Base-by-base conservation (phyloP, 30 jellyfish, hydroid and myxozoan genomes). In the Cassiopea andromeda region DNA sequence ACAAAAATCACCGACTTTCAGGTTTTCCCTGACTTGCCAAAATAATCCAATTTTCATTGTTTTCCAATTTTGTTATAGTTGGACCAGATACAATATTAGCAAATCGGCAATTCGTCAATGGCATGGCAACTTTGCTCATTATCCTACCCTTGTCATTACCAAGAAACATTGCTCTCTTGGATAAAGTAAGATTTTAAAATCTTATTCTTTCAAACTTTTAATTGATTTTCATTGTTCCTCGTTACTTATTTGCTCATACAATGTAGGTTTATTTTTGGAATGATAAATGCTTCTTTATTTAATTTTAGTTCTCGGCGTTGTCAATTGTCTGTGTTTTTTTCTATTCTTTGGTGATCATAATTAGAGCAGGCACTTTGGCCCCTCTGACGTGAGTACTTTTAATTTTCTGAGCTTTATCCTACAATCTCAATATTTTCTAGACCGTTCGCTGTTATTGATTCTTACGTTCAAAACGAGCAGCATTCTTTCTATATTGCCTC, bases 361-460 rank as follows among this genome's bases (percentile, higher is more conserved):
- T 90, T 57, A 74, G 97, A 83, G 97, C 97, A 7, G 97, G 97
- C 1, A 90, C 97, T 15, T 68, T 90, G 71, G 85, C 87, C 19
- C 87, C 93, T 18, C 18, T 71, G 58, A 90, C 84, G 97, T 90
- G 60, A 90, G 93, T 82, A 19, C 9, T n/a, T n/a, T n/a, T n/a
- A n/a, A n/a, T n/a, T n/a, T n/a, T n/a, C n/a, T n/a, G n/a, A n/a
- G n/a, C n/a, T n/a, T n/a, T n/a, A n/a, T n/a, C n/a, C n/a, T n/a
- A n/a, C n/a, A n/a, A n/a, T n/a, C n/a, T n/a, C n/a, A n/a, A n/a
- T n/a, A n/a, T n/a, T n/a, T n/a, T n/a, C n/a, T n/a, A n/a, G n/a
- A n/a, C n/a, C n/a, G n/a, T n/a, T n/a, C n/a, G n/a, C n/a, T n/a
- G n/a, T n/a, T n/a, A n/a, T n/a, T n/a, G n/a, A n/a, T n/a, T n/a